Evolutionary conservation across 2,113 vertebrate species (phyloP).

Genomic region (Ophthalmolycus amberensis): DNA sequence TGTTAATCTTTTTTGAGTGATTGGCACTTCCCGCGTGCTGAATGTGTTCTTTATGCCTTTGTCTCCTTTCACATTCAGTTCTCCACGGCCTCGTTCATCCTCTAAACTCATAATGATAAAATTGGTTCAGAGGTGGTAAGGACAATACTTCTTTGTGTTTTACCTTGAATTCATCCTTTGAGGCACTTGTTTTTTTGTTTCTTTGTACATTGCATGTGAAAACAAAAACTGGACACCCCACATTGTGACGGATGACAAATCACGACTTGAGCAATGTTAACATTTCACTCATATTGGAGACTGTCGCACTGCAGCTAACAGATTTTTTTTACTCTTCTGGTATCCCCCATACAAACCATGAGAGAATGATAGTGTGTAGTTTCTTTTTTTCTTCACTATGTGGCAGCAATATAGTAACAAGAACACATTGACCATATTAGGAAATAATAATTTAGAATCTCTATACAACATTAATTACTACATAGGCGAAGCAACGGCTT

Average conservation of each 20-base stretch:
- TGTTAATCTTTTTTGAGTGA: slow-evolving; percentile 53
- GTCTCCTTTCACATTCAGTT: slow-evolving; percentile 89
- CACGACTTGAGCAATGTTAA: slow-evolving; percentile 76
- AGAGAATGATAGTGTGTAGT: slow-evolving; percentile 7
- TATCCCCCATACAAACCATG: slow-evolving; percentile 23
- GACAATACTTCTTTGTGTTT: slow-evolving; percentile 79
- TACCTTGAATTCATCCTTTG: slow-evolving; percentile 64
- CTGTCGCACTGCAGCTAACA: slow-evolving; percentile 86
- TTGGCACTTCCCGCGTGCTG: slow-evolving; percentile 70
- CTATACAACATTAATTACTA: background rate
- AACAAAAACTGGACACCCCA: slow-evolving; percentile 58
- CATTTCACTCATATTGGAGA: slow-evolving; percentile 86
- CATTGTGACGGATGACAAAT: slow-evolving; percentile 43
- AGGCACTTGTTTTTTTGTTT: slow-evolving; percentile 59
- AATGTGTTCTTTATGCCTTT: slow-evolving; percentile 83
- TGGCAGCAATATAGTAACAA: background rate
- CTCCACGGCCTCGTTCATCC: slow-evolving; percentile 87
- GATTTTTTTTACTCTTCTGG: slow-evolving; percentile 26
- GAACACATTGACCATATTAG: background rate
- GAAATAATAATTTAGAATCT: background rate
- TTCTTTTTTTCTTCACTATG: slow-evolving; percentile 16
- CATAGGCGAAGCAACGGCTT: background rate
- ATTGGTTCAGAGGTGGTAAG: slow-evolving; percentile 93
- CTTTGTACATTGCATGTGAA: slow-evolving; percentile 75
- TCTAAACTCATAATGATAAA: slow-evolving; percentile 91